These are phyloP conservation scores for Lacanobia oleracea DNA, from an alignment of 2,888 invertebrate genomes.

Conservation along the genomic window DNA sequence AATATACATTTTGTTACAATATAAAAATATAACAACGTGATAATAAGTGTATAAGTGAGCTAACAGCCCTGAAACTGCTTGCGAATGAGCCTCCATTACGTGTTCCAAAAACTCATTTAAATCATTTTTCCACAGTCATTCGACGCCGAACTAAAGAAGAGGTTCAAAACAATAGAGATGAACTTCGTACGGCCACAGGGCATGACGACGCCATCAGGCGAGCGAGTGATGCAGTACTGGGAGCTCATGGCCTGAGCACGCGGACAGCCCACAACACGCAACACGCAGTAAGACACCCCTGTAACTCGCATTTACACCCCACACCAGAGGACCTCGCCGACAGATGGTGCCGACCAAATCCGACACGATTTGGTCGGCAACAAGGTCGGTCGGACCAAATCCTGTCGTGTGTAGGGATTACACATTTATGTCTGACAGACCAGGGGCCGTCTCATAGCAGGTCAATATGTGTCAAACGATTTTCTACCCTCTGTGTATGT, in stretches of 20 bases:
- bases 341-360: conserved; percentile 25
- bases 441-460: background rate
- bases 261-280: too few species aligned
- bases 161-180: conserved; percentile 93
- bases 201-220: conserved; percentile 91
- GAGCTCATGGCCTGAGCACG: conserved; percentile 81
- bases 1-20: too few species aligned
- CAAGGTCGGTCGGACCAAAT: conserved; percentile 59
- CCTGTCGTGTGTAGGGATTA: conserved; percentile 51
- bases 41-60: too few species aligned
- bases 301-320: conserved; percentile 59
- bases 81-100: too few species aligned
- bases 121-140: conserved; percentile 90
- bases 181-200: conserved; percentile 94
- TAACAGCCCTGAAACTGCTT: too few species aligned
- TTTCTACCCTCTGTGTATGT: conserved; percentile 14
- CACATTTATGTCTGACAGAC: conserved; percentile 29
- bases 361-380: conserved; percentile 24
- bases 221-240: conserved; percentile 93
- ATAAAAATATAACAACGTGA: too few species aligned
- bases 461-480: conserved; percentile 11
- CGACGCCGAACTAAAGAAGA: conserved; percentile 94
- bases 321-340: conserved; percentile 41
- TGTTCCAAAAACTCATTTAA: background rate
- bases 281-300: conserved; percentile 42